These are phyloP conservation scores for Drusus annulatus DNA, from an alignment of 1,140 invertebrate genomes.

Conservation along the genomic window DNA sequence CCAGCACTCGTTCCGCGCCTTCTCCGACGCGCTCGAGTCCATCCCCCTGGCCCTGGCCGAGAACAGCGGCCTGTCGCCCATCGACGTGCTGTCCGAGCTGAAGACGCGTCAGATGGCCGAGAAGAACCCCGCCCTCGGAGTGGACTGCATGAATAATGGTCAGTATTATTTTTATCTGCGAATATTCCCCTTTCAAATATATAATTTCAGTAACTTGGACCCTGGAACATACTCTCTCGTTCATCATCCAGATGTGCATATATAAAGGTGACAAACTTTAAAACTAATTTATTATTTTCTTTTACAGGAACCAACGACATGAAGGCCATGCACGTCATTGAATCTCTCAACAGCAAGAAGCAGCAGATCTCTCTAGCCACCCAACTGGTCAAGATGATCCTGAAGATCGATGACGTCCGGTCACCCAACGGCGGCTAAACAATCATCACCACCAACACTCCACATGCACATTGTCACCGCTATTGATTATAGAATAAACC, in stretches of 20 bases:
- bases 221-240: too few species aligned
- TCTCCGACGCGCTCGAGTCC: slow-evolving; percentile 95
- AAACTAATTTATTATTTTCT: too few species aligned
- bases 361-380: slow-evolving; percentile 98
- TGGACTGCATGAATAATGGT: slow-evolving; percentile 94
- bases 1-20: slow-evolving; percentile 97
- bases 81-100: slow-evolving; percentile 92
- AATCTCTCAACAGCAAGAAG: slow-evolving; percentile 97
- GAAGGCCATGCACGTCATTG: slow-evolving; percentile 96
- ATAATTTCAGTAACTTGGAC: too few species aligned
- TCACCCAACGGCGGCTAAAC: slow-evolving; percentile 75
- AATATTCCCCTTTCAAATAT: too few species aligned
- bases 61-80: slow-evolving; percentile 95
- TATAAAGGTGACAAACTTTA: too few species aligned
- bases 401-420: slow-evolving; percentile 99
- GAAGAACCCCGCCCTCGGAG: slow-evolving; percentile 90
- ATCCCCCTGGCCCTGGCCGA: slow-evolving; percentile 97
- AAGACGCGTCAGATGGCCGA: slow-evolving; percentile 91
- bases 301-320: slow-evolving; percentile 79
- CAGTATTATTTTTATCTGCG: too few species aligned
- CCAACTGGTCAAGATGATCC: slow-evolving; percentile 98
- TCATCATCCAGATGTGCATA: too few species aligned
- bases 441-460: too few species aligned
- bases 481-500: too few species aligned
- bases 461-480: too few species aligned